Evolutionary conservation across 2,888 invertebrate species (phyloP).

Genomic region (Mellilla xanthometata): DNA sequence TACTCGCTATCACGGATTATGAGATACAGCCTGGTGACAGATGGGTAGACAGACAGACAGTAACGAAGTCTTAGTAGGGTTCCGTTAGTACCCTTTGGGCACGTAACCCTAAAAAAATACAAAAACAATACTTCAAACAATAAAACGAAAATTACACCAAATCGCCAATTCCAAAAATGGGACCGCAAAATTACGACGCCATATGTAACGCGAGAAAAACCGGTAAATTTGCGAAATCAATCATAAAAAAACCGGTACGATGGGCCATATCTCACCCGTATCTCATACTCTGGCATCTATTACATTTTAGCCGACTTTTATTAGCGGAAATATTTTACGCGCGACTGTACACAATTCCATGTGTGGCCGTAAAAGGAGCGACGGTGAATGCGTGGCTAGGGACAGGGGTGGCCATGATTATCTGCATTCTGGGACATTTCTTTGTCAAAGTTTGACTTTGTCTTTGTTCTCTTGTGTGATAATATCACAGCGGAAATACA

Average conservation of each 20-base stretch:
- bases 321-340: constrained; percentile 24
- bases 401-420: constrained; percentile 4
- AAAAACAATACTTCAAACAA: no score
- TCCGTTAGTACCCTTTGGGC: no score
- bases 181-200: neutral
- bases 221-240: constrained; percentile 16
- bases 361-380: constrained; percentile 52
- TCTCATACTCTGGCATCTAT: constrained; percentile 19
- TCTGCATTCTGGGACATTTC: neutral
- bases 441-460: no score
- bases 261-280: constrained; percentile 19
- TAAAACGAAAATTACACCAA: no score
- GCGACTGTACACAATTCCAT: constrained; percentile 35
- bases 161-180: neutral
- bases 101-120: no score
- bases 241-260: constrained; percentile 15
- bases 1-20: no score
- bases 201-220: neutral
- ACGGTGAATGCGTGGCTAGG: constrained; percentile 35
- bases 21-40: no score
- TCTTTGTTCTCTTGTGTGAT: no score
- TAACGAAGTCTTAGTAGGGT: no score
- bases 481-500: no score
- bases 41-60: no score
- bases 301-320: constrained; percentile 23